Percentiles rank a stretch among this genome's conserved stretches.
phyloP scores from a whole-genome alignment of 2,797 vertebrate species.

The Spheniscus humboldti region DNA sequence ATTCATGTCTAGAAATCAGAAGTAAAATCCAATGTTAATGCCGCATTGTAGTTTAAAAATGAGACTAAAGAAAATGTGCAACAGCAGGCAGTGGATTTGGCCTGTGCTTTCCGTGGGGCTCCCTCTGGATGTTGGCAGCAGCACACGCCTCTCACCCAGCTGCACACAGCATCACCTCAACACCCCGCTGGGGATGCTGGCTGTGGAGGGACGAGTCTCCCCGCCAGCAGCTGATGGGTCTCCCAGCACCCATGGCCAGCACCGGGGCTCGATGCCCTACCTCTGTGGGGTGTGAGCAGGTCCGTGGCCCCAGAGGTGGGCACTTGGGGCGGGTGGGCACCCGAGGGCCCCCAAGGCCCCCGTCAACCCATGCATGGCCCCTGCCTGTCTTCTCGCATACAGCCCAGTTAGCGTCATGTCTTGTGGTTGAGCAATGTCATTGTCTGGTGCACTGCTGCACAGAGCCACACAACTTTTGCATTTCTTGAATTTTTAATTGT shows the following conservation, averaged over 20 bases:
- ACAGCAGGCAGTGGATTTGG: background rate
- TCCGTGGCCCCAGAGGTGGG: too few relatives aligned
- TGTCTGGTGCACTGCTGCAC: background rate
- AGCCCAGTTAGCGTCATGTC: background rate
- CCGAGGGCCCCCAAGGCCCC: fast-evolving
- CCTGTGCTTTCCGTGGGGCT: fast-evolving
- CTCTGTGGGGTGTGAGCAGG: background rate
- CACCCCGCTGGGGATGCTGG: fast-evolving
- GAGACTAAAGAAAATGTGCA: background rate
- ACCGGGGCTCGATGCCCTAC: fast-evolving
- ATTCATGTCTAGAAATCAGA: background rate
- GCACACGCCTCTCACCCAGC: background rate
- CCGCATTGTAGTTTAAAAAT: background rate
- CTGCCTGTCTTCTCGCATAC: fast-evolving
- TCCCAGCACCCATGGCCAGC: background rate
- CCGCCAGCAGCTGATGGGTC: fast-evolving
- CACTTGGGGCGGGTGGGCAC: background rate
- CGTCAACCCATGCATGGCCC: background rate
- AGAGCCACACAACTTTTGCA: background rate
- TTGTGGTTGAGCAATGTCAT: background rate
- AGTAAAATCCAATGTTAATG: background rate
- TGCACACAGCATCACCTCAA: background rate
- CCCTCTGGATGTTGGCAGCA: background rate
- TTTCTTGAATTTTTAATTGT: background rate
- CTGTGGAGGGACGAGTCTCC: fast-evolving